phyloP scores from a whole-genome alignment of 2,113 vertebrate species.

The Pandion haliaetus region DNA sequence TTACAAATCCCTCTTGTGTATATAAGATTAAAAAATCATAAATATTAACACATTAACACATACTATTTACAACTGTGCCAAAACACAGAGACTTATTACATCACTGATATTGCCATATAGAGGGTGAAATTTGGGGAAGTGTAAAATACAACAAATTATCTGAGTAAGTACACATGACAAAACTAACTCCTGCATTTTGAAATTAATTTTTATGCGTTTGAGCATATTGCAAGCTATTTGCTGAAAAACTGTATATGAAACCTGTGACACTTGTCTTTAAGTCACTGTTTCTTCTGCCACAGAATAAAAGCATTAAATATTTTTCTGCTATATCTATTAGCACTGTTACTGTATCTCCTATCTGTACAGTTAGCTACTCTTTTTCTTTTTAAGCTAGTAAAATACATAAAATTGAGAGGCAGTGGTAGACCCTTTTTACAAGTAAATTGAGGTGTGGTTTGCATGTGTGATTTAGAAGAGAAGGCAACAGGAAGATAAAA shows the following conservation, averaged over 20 bases:
- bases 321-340: background rate
- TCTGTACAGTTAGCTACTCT: background rate
- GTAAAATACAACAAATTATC: conserved; percentile 54
- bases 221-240: conserved; percentile 27
- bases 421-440: background rate
- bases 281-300: background rate
- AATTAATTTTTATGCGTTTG: conserved; percentile 23
- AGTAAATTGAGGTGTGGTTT: background rate
- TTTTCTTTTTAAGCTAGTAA: background rate
- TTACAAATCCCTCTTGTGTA: background rate
- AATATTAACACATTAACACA: conserved; percentile 59
- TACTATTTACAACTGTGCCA: conserved; percentile 48
- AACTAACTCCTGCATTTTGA: conserved; percentile 11
- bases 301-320: background rate
- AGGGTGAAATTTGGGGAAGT: conserved; percentile 38
- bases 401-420: background rate
- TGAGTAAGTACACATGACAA: conserved; percentile 31
- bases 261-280: background rate
- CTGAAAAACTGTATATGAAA: background rate
- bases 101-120: conserved; percentile 53
- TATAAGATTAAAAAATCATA: conserved; percentile 48
- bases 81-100: conserved; percentile 49
- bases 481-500: conserved; percentile 3
- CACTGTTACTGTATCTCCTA: background rate
- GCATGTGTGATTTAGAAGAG: background rate